Percentiles rank a stretch among this genome's conserved stretches.
These are phyloP conservation scores for Erpornis zantholeuca DNA, from an alignment of 2,113 vertebrate species.

Conservation along the genomic window DNA sequence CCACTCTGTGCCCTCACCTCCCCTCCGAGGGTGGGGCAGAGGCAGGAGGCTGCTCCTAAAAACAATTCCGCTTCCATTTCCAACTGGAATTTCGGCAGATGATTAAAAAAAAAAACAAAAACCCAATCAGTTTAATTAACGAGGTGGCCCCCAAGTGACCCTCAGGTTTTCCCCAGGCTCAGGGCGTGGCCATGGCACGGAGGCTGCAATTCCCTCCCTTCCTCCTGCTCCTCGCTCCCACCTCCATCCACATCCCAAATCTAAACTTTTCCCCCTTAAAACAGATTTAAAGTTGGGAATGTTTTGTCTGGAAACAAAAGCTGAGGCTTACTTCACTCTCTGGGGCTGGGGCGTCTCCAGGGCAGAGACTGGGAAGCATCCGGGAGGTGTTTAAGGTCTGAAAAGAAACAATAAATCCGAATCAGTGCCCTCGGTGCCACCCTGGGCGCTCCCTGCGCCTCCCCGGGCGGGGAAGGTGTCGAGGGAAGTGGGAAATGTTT, in stretches of 20 bases:
- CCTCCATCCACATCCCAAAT: neutral
- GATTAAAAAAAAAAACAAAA: neutral
- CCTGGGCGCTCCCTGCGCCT: neutral
- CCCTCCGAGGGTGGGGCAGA: neutral
- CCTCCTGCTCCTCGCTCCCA: neutral
- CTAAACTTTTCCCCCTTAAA: neutral
- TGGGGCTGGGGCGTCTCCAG: neutral
- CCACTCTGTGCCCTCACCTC: neutral
- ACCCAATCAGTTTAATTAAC: neutral
- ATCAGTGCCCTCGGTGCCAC: neutral
- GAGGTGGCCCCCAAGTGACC: neutral
- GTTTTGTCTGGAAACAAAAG: neutral
- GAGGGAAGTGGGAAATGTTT: neutral
- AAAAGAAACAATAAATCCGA: neutral
- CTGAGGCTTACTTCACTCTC: neutral
- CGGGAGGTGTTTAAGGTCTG: neutral
- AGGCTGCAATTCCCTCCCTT: neutral
- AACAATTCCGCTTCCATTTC: neutral
- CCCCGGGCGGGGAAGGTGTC: neutral
- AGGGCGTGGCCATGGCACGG: neutral
- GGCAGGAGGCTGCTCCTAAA: neutral
- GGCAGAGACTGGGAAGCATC: neutral
- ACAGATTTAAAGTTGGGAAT: neutral
- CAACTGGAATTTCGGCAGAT: neutral
- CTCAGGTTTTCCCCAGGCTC: neutral